A percentile compares a stretch with the other conserved stretches of the same genome.
These are phyloP conservation scores for Neosilurus hyrtlii DNA, from an alignment of 2,797 vertebrate genomes.

Conservation along the genomic window DNA sequence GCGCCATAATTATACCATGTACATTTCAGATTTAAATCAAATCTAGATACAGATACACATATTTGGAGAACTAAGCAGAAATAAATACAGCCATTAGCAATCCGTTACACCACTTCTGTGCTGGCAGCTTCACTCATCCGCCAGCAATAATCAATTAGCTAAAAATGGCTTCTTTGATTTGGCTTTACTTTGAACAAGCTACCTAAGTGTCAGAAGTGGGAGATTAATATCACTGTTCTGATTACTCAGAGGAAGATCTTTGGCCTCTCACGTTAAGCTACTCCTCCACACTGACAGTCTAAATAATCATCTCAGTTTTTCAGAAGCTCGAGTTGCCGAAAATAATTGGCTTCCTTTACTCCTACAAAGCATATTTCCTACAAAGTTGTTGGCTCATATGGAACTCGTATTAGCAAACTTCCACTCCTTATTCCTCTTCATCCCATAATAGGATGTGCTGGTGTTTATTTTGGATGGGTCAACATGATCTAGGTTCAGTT, in stretches of 20 bases:
- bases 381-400: constrained; percentile 47
- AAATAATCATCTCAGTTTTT: constrained; percentile 37
- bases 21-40: not conserved
- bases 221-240: constrained; percentile 16
- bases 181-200: not conserved
- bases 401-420: constrained; percentile 42
- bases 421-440: constrained; percentile 27
- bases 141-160: not conserved
- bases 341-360: constrained; percentile 42
- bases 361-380: constrained; percentile 41
- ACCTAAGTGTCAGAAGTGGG: constrained; percentile 1
- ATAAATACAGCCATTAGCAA: not conserved
- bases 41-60: not conserved
- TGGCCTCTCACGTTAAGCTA: constrained; percentile 35
- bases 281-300: constrained; percentile 36
- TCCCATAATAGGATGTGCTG: constrained; percentile 32
- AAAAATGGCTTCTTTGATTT: not conserved
- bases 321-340: constrained; percentile 32
- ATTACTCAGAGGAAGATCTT: constrained; percentile 43
- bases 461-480: constrained; percentile 26
- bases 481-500: constrained; percentile 32
- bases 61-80: not conserved
- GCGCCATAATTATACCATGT: not conserved
- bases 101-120: not conserved
- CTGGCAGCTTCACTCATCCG: not conserved